Percentiles rank a stretch among this genome's conserved stretches.
phyloP scores from a whole-genome alignment of 2,797 vertebrate genomes.

The Galago senegalensis region DNA sequence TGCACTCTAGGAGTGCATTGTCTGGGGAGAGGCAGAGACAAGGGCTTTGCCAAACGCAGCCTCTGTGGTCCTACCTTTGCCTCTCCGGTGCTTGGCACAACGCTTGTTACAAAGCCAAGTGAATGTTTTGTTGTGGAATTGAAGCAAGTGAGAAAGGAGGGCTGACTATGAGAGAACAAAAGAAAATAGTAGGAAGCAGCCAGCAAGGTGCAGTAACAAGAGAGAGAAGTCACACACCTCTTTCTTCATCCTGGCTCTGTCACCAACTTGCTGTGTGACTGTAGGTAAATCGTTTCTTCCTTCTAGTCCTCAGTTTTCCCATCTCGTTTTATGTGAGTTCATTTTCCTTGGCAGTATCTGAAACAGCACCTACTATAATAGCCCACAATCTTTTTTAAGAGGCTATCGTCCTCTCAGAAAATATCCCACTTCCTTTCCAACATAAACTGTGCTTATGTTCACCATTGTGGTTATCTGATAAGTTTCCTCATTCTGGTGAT shows the following conservation, averaged over 20 bases:
- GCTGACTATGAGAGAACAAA: not conserved
- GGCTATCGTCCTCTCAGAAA: not conserved
- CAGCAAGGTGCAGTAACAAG: not conserved
- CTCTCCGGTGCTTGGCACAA: not conserved
- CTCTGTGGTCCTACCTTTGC: not conserved
- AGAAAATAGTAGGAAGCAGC: not conserved
- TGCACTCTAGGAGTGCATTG: constrained; percentile 7
- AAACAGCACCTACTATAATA: not conserved
- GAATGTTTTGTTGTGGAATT: not conserved
- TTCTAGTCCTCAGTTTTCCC: not conserved
- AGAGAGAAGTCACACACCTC: not conserved
- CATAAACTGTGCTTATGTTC: not conserved
- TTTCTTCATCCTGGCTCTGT: not conserved
- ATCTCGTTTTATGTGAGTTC: not conserved
- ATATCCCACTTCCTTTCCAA: not conserved
- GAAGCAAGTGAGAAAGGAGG: not conserved
- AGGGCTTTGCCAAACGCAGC: not conserved
- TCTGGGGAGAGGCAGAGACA: not conserved
- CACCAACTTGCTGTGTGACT: not conserved
- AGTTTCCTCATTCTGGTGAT: not conserved
- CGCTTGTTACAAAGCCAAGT: not conserved
- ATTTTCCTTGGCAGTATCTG: not conserved
- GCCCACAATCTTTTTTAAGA: not conserved
- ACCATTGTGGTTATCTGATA: not conserved
- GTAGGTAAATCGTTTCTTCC: not conserved